Percentiles rank a stretch among this genome's conserved stretches.
Evolutionary conservation across 1,140 invertebrate species (phyloP).

Genomic region (Psix sp.): DNA sequence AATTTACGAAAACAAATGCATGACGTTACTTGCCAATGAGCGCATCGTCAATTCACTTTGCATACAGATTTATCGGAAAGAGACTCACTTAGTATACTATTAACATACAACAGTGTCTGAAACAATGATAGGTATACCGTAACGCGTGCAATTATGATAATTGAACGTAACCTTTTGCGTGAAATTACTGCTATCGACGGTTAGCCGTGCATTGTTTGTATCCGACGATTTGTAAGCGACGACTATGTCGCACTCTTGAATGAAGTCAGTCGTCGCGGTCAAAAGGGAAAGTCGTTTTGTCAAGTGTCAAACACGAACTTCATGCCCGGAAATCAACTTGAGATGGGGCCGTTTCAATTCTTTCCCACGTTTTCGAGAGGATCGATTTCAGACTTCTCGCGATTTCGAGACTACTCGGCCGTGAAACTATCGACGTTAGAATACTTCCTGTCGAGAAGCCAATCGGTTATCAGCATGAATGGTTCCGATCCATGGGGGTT

Average conservation of each 20-base stretch:
- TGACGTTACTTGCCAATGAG: no score
- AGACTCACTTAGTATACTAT: slow-evolving; percentile 13
- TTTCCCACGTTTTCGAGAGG: slow-evolving; percentile 61
- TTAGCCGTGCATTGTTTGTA: slow-evolving; percentile 27
- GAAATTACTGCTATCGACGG: slow-evolving; percentile 33
- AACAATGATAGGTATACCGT: slow-evolving; percentile 44
- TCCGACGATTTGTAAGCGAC: slow-evolving; percentile 6
- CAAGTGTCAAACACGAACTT: slow-evolving; percentile 45
- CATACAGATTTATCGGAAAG: slow-evolving; percentile 5
- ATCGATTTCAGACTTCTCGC: slow-evolving; percentile 58
- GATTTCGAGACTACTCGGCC: slow-evolving; percentile 60
- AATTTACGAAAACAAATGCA: no score
- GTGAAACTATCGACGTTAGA: slow-evolving; percentile 31
- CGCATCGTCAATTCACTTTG: not conserved
- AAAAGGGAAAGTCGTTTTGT: slow-evolving; percentile 33
- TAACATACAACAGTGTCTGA: slow-evolving; percentile 38
- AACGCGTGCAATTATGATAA: slow-evolving; percentile 48
- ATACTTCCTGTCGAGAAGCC: slow-evolving; percentile 27
- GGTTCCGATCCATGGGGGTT: slow-evolving; percentile 33
- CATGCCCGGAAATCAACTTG: slow-evolving; percentile 31
- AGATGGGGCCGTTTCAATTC: slow-evolving; percentile 24
- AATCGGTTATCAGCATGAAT: slow-evolving; percentile 28
- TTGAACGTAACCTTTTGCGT: slow-evolving; percentile 45
- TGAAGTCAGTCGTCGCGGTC: slow-evolving; percentile 17
- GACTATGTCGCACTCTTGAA: slow-evolving; percentile 30